These are phyloP conservation scores for Dysmachus trigonus DNA, from an alignment of 2,888 invertebrate genomes.

Conservation along the genomic window DNA sequence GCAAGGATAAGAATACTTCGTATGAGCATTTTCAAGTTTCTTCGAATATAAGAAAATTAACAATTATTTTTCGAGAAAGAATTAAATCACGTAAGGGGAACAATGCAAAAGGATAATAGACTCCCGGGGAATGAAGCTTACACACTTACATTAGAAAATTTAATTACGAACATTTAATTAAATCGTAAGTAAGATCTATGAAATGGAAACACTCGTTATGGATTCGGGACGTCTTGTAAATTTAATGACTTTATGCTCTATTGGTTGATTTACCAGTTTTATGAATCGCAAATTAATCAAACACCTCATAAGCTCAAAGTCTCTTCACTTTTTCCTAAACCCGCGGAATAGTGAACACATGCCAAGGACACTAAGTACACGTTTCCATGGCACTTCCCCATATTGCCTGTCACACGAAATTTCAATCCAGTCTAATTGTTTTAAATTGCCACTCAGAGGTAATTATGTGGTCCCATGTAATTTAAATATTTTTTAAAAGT, in stretches of 20 bases:
- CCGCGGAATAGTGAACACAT: not conserved
- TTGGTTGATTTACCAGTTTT: not conserved
- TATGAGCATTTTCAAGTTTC: not conserved
- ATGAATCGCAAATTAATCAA: not conserved
- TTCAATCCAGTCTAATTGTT: not conserved
- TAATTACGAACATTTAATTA: not conserved
- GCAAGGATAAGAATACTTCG: not conserved
- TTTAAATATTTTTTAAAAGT: conserved; percentile 23
- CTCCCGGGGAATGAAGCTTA: too few relatives aligned
- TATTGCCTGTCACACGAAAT: not conserved
- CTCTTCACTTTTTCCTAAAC: not conserved
- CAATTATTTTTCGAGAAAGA: not conserved
- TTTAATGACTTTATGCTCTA: too few relatives aligned
- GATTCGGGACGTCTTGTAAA: too few relatives aligned
- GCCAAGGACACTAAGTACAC: not conserved
- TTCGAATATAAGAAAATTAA: not conserved
- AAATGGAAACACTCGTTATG: too few relatives aligned
- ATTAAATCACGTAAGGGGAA: too few relatives aligned
- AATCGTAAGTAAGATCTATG: not conserved
- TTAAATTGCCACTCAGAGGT: not conserved
- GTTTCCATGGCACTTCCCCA: not conserved
- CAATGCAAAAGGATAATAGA: too few relatives aligned
- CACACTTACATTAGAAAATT: not conserved
- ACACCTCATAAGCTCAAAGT: not conserved
- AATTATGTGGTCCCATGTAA: not conserved